Evolutionary conservation across 2,888 invertebrate species (phyloP), one percentile per base, ranked within the genome.

Genomic region (Drosophila robusta): DNA sequence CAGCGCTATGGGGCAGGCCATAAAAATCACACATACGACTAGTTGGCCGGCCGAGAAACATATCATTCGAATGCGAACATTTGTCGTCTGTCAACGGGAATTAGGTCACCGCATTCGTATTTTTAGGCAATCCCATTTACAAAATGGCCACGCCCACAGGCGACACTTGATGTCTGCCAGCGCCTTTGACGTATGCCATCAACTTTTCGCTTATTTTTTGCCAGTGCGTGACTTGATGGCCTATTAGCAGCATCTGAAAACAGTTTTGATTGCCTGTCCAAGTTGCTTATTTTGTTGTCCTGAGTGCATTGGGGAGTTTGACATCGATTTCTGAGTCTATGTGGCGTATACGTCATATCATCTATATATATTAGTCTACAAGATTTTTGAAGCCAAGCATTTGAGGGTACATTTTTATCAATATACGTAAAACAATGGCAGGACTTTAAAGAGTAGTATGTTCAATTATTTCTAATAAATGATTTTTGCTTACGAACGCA

Each of bases 81-180:
- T 80, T 67, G 81, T 47, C 57, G 49, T 45, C 77, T 76, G 77
- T 74, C 85, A 85, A 61, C 78, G 66, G 62, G 69, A 85, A 82
- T 87, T 85, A 58, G 85, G 85, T 87, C 85, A 87, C 80, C 64
- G 86, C 32, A 70, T 67, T 42, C 66, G 69, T 85, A 84, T 87
- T 84, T 84, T 79, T 81, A 81, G 79, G 64, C 22, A 39, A 46
- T 14, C 42, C 42, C 24, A 45, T 49, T 49, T 24, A 22, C 41
- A n/a, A 66, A 51, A 47, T 14, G 38, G 51, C 54, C 54, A 50
- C 64, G 42, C 52, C 54, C 52, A 24, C n/a, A 5, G 39, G 70
- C 65, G 51, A 56, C 29, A 44, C 46, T 52, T 26, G 51, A 50
- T 38, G 38, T 32, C n/a, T 12, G 16, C 8, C 36, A 32, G 11